phyloP scores from a whole-genome alignment of 2,113 vertebrate genomes.

The Podilymbus podiceps region DNA sequence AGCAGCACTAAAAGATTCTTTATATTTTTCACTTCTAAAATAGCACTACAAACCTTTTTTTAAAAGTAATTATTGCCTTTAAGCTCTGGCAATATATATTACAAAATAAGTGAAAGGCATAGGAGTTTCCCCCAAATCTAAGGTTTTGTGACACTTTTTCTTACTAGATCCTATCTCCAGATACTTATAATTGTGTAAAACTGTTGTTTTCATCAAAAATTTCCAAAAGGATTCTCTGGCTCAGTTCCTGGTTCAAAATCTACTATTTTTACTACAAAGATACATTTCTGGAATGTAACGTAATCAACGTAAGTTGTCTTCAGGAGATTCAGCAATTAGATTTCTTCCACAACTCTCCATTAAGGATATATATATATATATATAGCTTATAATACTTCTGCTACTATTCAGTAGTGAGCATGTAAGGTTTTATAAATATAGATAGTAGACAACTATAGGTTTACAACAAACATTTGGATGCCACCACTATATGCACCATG shows the following conservation, averaged over 20 bases:
- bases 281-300: background rate
- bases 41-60: background rate
- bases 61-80: background rate
- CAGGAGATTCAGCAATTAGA: background rate
- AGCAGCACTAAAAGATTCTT: background rate
- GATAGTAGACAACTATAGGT: background rate
- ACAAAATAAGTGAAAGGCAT: background rate
- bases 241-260: background rate
- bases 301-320: background rate
- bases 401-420: background rate
- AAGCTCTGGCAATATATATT: background rate
- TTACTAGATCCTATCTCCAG: background rate
- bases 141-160: background rate
- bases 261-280: background rate
- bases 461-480: background rate
- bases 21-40: background rate
- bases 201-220: background rate
- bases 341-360: background rate
- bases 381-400: background rate
- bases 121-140: background rate
- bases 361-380: background rate
- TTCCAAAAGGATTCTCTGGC: background rate
- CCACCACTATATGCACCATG: background rate
- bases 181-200: background rate
- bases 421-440: background rate